Evolutionary conservation across 2,888 invertebrate genomes (phyloP), one percentile per base, ranked within the genome.

Genomic region (Orthosia gracilis): DNA sequence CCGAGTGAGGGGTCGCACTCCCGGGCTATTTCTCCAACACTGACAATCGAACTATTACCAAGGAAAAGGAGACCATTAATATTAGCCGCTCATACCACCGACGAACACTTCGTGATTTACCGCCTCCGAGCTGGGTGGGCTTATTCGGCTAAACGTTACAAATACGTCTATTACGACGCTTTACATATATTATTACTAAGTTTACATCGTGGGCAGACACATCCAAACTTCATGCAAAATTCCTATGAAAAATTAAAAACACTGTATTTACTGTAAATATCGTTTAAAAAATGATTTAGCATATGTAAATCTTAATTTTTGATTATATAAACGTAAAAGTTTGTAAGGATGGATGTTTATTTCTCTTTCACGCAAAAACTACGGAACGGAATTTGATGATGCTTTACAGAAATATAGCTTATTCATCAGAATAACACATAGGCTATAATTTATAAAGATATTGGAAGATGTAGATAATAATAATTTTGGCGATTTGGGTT

Each of bases 1-100:
- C 69, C 79, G 86, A 83, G 87, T 83, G 86, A 81, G 80, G 85
- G 91, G 89, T 91, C 88, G 85, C 81, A 81, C 67, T 85, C 83
- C 84, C 80, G 66, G 81, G 81, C 89, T 85, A 90, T 92, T 89
- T 88, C 85, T 90, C 87, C 67, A 77, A 70, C 69, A 79, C 65
- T 85, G 86, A 85, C 87, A 87, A 81, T 81, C 75, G 82, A 79
- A 85, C 75, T 78, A 80, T 85, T 84, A 79, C 79, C 69, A 72
- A 68, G 78, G 77, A 67, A 86, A 80, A 85, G 79, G 76, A 76
- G 83, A 81, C 80, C 82, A 87, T 87, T 87, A 85, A 87, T 87
- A 85, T 84, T 84, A 82, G 70, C 57, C 71, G 62, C 73, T 82
- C 80, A 85, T 84, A 79, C 80, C 64, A 54, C 62, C 58, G 68